Percentiles rank a stretch among this genome's conserved stretches.
phyloP scores from a whole-genome alignment of 1,140 invertebrate genomes.

The Drosophila biarmipes region DNA sequence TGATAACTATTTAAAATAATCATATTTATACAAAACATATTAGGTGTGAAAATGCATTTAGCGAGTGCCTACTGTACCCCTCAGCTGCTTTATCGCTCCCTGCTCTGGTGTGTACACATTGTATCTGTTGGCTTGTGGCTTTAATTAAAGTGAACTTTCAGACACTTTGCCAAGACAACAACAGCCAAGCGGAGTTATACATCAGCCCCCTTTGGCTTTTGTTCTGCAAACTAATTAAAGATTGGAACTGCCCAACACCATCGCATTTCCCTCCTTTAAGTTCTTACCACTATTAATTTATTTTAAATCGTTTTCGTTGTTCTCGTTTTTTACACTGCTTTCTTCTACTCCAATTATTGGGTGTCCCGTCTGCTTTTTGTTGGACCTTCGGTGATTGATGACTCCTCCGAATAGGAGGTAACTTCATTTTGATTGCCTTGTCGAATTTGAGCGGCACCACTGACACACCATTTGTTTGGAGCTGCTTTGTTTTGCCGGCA shows the following conservation, averaged over 20 bases:
- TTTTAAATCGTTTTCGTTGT: constrained; percentile 68
- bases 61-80: constrained; percentile 22
- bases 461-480: constrained; percentile 63
- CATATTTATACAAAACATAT: no score
- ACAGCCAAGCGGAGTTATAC: constrained; percentile 16
- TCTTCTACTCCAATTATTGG: constrained; percentile 47
- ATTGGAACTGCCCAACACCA: constrained; percentile 36
- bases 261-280: not conserved
- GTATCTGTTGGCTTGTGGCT: constrained; percentile 58
- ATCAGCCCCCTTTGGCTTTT: constrained; percentile 40
- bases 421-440: constrained; percentile 78
- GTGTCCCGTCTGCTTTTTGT: constrained; percentile 1
- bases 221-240: constrained; percentile 78
- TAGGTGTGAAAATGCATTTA: no score
- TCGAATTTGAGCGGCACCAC: constrained; percentile 58
- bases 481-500: constrained; percentile 50
- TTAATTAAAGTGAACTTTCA: constrained; percentile 66
- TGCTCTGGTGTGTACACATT: not conserved
- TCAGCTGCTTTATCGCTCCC: not conserved
- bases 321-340: constrained; percentile 19
- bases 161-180: constrained; percentile 48
- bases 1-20: no score
- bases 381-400: constrained; percentile 62
- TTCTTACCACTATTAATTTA: constrained; percentile 70
- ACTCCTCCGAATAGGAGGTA: constrained; percentile 58